Evolutionary conservation across 2,888 invertebrate species (phyloP), one percentile per base, ranked within the genome.

Genomic region (Ditula angustiorana): DNA sequence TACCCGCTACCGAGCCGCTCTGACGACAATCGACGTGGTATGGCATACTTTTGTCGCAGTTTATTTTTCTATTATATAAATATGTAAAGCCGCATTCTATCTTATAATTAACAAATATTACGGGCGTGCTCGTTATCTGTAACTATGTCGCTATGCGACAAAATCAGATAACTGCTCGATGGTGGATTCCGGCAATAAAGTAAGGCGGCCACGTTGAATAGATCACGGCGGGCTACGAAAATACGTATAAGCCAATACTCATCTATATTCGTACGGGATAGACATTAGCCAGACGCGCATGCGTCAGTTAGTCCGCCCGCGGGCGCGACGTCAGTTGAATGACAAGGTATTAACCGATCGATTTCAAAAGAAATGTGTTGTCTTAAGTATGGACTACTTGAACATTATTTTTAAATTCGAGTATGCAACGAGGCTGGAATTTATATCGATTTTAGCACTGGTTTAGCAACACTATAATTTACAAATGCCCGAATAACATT

Each of bases 211-310:
- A 81, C 73, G 82, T 82, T 87, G 76, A 87, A 87, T 87, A 89
- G 87, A 82, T 81, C 83, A 78, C 76, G 67, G 74, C 73, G 74
- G 75, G 78, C 80, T 87, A 88, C 76, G 83, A 86, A 86, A 85
- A 84, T 83, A 84, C 81, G 79, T 84, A 81, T 76, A 82, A 81
- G 79, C 85, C 78, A 83, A 82, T 80, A 80, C 76, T 84, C 88
- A 84, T 87, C 85, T 90, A 81, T 84, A 90, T 83, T 81, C 83
- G 88, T 87, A 81, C 82, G 88, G 85, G 80, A 87, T 90, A 92
- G 88, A 91, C 88, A 85, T 85, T 85, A 81, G 82, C 85, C 86
- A 91, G 90, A 90, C 91, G 90, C 92, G 92, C 92, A 92, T 92
- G 92, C 92, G 92, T 90, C 85, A 88, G 82, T 78, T 78, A 74